Base-by-base conservation (phyloP, 2,888 invertebrate species). In the Blastobasis adustella region DNA sequence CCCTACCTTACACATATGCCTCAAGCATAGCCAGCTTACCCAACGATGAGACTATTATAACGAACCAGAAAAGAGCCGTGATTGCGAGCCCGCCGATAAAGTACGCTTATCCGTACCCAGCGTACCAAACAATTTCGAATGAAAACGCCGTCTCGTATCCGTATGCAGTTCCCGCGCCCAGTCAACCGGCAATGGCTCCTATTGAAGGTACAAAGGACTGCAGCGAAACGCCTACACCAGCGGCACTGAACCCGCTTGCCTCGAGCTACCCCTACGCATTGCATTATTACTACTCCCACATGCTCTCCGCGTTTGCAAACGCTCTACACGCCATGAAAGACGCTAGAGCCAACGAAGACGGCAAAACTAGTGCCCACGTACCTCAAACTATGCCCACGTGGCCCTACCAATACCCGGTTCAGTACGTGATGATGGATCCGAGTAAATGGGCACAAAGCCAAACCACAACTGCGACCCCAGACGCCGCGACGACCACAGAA, bases 341-440 rank as follows among this genome's bases (percentile, higher is more conserved):
- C 37, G 65, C 69, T 6, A 76, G 76, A 9, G 58, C 67, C 23
- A 74, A 60, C 54, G 79, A 80, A 10, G 79, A 79, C 9, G 64
- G 67, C 42, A 55, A 58, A 1, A 69, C 63, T 36, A 62, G 58
- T 49, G 55, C 75, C 6, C 63, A 63, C 4, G 58, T 72, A 54
- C 53, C 71, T 5, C 67, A 72, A 46, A 47, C 71, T 45, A 58
- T 79, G 46, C 70, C 78, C 0, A 66, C 66, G 52, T 85, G 84
- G 82, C 70, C 82, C 45, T 78, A 77, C 44, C 60, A 72, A 5
- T 85, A 84, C 58, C 81, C 87, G 1, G 76, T 78, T 46, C 77
- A 72, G 63, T 87, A 86, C 51, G 66, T 87, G 8, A 79, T 84
- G 80, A 66, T 86, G 46, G 82, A 82, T 54, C 85, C 87, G 5